Base-by-base conservation (phyloP, 2,113 vertebrate species). In the Litocranius walleri region DNA sequence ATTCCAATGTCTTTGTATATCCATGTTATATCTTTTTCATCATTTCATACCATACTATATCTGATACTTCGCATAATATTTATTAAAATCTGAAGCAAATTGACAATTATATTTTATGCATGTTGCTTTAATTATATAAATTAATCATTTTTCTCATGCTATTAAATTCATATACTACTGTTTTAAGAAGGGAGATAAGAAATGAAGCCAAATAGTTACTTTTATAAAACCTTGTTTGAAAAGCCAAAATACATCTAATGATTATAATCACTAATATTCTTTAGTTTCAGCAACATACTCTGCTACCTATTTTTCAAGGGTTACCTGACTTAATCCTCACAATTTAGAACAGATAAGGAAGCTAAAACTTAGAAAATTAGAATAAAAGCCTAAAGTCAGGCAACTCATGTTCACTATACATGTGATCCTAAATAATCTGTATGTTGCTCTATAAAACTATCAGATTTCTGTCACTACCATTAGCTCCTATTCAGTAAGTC, bases 81-180 rank as follows among this genome's bases (percentile, higher is more conserved):
- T 62, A 78, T 36, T 56, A 89, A 82, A 57, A 59, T 88, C 30
- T 71, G 25, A 71, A 78, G 54, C 40, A 90, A 87, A 84, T 88
- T 74, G 33, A 93, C 36, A 91, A 56, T 10, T 54, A n/a, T 74
- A 56, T 25, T 94, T 92, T 84, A 84, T 93, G 25, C 33, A 85
- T 59, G 13, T 85, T 93, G 57, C 12, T 91, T 10, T 85, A 77
- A 97, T 95, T 78, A 92, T 67, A 61, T 27, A 88, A 92, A 85
- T 90, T 80, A 61, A 88, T 94, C n/a, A 40, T 84, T 96, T 90
- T 84, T 86, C 40, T 88, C 29, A 29, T 93, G 43, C 27, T 95
- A 48, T 45, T 64, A 17, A 74, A 2, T 77, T 88, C 25, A 27
- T 77, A 23, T 67, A 83, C 27, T 96, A 30, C 40, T 92, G 71